Evolutionary conservation across 1,140 invertebrate species (phyloP), one percentile per base, ranked within the genome.

Genomic region (Zaprionus nigranus): DNA sequence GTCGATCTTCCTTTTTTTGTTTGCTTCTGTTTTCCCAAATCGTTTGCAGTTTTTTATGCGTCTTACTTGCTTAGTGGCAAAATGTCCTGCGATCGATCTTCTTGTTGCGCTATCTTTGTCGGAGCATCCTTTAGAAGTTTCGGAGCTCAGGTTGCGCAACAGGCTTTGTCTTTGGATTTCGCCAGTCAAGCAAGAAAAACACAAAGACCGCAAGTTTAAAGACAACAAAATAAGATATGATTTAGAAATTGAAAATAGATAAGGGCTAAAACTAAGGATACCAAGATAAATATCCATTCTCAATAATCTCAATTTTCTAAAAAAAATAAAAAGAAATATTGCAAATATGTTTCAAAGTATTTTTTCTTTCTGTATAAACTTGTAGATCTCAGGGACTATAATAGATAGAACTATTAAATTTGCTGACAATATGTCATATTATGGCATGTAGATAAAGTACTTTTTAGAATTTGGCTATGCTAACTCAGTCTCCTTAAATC

Each of bases 41-140:
- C 77, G 77, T 80, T 79, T 80, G 81, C 64, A 76, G 75, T 82
- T 86, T 73, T 74, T 58, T 38, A 40, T 78, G 43, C 7, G 43
- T 40, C 49, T 63, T 57, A 40, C 46, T 28, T 53, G 53, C 59
- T 75, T 69, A 69, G 65, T 69, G 58, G 57, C 64, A 66, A 68
- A 46, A 62, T 60, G 34, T 46, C 46, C 15, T 43, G 13, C 26
- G 59, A 43, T 51, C 24, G 30, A 57, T 56, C 36, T 46, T n/a
- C 30, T 11, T 34, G n/a, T 6, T 34, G 11, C 3, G 34, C 53
- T 73, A 68, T 65, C 63, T 66, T 49, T 46, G 66, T n/a, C 85
- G 85, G 84, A 69, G 30, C 57, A 66, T 49, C 51, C 61, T 81
- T 36, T 30, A 87, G 83, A 78, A 80, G 66, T 72, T 63, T 57